phyloP scores from a whole-genome alignment of 2,113 vertebrate genomes.

The Numida meleagris region DNA sequence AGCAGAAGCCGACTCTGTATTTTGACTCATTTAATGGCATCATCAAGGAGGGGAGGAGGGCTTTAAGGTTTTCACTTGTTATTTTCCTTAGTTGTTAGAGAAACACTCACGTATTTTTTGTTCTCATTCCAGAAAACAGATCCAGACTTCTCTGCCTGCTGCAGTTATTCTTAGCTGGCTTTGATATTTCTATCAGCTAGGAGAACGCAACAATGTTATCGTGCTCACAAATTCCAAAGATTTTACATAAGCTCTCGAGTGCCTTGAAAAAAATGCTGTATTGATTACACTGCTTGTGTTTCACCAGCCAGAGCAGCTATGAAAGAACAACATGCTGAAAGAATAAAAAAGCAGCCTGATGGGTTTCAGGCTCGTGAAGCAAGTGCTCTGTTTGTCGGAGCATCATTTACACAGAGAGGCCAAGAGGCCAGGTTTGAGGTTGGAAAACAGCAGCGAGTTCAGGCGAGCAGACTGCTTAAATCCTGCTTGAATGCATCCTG shows the following conservation, averaged over 20 bases:
- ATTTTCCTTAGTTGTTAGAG: background rate
- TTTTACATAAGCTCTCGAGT: slow-evolving; percentile 46
- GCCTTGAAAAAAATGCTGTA: background rate
- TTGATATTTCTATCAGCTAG: slow-evolving; percentile 68
- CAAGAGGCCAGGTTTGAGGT: background rate
- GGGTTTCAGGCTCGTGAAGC: background rate
- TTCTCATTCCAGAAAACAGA: slow-evolving; percentile 61
- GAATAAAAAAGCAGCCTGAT: background rate
- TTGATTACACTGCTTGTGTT: slow-evolving; percentile 48
- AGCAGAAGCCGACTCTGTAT: background rate
- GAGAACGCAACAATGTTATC: slow-evolving; percentile 68
- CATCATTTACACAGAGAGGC: background rate
- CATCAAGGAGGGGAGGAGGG: background rate
- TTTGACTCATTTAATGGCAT: background rate
- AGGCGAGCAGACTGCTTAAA: background rate
- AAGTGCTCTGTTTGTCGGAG: background rate
- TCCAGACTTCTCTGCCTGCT: slow-evolving; percentile 30
- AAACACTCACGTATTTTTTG: background rate
- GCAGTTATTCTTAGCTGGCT: slow-evolving; percentile 70
- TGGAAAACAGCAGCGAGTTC: background rate
- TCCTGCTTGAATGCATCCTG: background rate
- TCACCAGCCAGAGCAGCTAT: background rate
- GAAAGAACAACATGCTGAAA: background rate
- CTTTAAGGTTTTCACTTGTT: background rate
- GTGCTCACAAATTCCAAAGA: slow-evolving; percentile 66